These are phyloP conservation scores for Sphenodon punctatus DNA, from an alignment of 2,797 vertebrate species.

Conservation along the genomic window DNA sequence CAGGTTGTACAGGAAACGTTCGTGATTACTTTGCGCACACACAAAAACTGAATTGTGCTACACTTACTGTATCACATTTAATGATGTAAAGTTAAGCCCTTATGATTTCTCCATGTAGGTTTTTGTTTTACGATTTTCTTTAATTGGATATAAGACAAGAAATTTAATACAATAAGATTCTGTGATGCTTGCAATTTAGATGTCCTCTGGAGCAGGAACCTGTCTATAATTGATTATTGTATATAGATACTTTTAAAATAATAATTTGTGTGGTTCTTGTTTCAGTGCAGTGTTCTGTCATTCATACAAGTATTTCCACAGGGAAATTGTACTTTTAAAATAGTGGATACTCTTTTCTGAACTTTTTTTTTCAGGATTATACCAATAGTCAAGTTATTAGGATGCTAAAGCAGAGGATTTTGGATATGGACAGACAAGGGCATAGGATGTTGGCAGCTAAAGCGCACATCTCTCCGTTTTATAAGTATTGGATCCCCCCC, in stretches of 20 bases:
- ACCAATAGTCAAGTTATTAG: too few relatives aligned
- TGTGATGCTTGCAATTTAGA: neutral
- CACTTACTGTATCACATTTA: neutral
- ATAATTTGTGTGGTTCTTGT: too few relatives aligned
- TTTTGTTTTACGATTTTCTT: neutral
- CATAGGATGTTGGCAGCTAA: too few relatives aligned
- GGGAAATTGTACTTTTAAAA: neutral
- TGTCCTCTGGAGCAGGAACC: too few relatives aligned
- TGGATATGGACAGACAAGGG: too few relatives aligned
- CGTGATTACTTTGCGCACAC: neutral
- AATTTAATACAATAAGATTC: neutral
- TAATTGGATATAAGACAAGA: neutral
- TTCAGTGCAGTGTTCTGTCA: neutral
- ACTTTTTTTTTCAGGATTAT: too few relatives aligned
- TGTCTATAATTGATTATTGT: too few relatives aligned
- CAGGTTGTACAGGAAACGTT: neutral
- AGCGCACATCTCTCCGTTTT: too few relatives aligned
- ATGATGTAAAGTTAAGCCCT: neutral
- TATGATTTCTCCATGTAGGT: neutral
- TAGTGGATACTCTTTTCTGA: too few relatives aligned
- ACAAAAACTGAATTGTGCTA: neutral
- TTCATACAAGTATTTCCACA: neutral
- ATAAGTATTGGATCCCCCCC: too few relatives aligned
- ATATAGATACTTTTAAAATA: too few relatives aligned
- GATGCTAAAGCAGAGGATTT: too few relatives aligned